Conservation (phyloP, 35 echinoderm and acorn worm genomes). For the Anneissia japonica region DNA sequence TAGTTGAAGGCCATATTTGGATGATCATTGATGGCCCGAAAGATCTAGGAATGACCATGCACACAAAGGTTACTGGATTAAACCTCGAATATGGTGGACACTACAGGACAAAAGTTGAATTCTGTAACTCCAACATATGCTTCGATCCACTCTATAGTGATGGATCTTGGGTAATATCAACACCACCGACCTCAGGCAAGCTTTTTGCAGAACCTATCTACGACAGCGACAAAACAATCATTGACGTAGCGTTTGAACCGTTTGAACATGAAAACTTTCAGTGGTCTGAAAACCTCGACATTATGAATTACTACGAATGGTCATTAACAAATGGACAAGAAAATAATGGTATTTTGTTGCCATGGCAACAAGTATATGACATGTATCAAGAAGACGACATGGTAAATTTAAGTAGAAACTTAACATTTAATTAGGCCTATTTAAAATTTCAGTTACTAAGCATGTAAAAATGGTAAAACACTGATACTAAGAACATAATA, state of each 20-base stretch:
- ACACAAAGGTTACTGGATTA: not conserved
- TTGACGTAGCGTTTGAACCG: too few species aligned
- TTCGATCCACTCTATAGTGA: not conserved
- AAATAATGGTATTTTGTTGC: not conserved
- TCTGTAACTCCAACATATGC: not conserved
- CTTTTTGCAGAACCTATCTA: too few species aligned
- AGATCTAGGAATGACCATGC: not conserved
- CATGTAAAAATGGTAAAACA: not conserved
- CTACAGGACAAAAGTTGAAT: not conserved
- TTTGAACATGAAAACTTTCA: too few species aligned
- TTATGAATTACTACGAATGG: constrained; percentile 51
- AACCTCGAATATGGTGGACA: not conserved
- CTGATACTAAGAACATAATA: not conserved
- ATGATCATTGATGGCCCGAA: too few species aligned
- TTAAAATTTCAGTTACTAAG: not conserved
- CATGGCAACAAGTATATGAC: constrained; percentile 13
- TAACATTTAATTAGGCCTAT: not conserved
- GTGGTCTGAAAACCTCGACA: not conserved
- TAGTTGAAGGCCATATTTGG: too few species aligned
- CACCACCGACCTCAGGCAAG: not conserved
- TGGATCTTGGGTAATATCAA: not conserved
- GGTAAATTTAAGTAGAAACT: not conserved
- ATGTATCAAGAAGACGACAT: not conserved
- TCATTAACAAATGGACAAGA: not conserved
- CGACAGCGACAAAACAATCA: too few species aligned